Evolutionary conservation across 2,888 invertebrate species (phyloP), one percentile per base, ranked within the genome.

Genomic region (Bimastos eiseni): DNA sequence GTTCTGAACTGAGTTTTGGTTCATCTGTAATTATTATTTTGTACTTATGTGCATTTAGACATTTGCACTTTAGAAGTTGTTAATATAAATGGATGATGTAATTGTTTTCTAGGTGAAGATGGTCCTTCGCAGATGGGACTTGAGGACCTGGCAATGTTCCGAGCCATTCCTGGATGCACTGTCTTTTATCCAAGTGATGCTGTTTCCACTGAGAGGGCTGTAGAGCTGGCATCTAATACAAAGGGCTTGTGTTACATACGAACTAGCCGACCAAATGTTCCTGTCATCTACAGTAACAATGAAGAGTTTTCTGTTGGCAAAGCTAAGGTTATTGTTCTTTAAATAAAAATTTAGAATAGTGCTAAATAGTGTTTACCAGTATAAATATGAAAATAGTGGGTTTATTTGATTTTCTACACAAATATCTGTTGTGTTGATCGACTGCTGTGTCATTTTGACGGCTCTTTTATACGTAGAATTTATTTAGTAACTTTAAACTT

Each of bases 101-200:
- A 70, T 70, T 88, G 88, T 70, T 70, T 41, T 89, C 38, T 33
- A 92, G 95, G 95, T 55, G 99, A 99, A 96, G 99, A 99, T 96
- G 99, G 99, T 0, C 99, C 99, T 34, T 98, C 98, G 91, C 99
- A 99, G 96, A 99, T 99, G 99, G 99, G 98, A 11, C 96, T 99
- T n/a, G 99, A 99, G 96, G 99, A 99, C 95, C 95, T 99, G 91
- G 98, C 98, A 0, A 96, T 99, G 96, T 99, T 99, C 97, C 96
- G 99, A 86, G 95, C 97, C 11, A 96, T 99, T 92, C 98, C 99
- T 90, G 96, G 95, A n/a, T 95, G 96, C 70, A 96, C 96, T 5
- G 96, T 97, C 33, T 96, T 97, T 94, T 97, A 97, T 93, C 97
- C 97, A 2, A 95, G 97, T 83, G 99, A 99, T 95, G 99, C 98